Evolutionary conservation across 1,140 invertebrate species (phyloP).

Genomic region (Eufriesea mexicana): DNA sequence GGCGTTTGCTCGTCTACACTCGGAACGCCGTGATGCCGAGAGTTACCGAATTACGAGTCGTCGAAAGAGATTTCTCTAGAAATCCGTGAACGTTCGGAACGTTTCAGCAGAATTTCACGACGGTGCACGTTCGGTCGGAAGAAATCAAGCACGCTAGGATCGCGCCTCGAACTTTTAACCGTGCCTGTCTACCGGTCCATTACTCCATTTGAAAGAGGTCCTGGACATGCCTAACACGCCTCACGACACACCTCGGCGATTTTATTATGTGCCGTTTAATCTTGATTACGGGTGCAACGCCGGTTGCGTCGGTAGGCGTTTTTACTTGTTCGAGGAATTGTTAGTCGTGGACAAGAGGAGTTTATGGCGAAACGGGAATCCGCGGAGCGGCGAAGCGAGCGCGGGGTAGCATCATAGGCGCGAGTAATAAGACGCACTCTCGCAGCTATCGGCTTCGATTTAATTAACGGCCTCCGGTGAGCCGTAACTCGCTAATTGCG

Average conservation of each 20-base stretch:
- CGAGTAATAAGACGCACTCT: conserved; percentile 70
- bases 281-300: neutral
- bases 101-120: neutral
- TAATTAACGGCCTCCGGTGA: conserved; percentile 76
- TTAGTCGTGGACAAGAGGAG: neutral
- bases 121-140: neutral
- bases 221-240: neutral
- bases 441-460: conserved; percentile 74
- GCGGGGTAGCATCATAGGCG: conserved; percentile 55
- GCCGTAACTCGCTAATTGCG: conserved; percentile 78
- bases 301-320: neutral
- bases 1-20: neutral
- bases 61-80: neutral
- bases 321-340: conserved; percentile 16
- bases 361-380: neutral
- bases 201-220: neutral
- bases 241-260: conserved; percentile 7
- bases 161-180: neutral
- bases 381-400: neutral
- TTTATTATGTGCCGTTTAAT: conserved; percentile 2
- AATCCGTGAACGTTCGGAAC: neutral
- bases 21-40: too few species aligned
- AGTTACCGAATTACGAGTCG: too few species aligned
- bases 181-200: neutral
- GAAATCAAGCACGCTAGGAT: neutral